Evolutionary conservation across 2,113 vertebrate species (phyloP).

Genomic region (Lonchura striata): DNA sequence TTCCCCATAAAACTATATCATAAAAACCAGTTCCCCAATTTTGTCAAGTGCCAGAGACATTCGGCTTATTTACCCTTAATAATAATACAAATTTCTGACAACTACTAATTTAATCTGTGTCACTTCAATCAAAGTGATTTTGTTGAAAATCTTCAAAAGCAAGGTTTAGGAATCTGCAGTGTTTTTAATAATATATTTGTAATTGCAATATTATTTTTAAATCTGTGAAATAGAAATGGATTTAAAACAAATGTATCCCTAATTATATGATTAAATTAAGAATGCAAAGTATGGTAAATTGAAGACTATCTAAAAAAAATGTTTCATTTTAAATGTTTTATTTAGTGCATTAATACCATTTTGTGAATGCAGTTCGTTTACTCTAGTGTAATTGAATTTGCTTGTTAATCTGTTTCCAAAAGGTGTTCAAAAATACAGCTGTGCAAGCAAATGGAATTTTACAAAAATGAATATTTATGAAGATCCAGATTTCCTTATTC

Average conservation of each 20-base stretch:
- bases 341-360: constrained; percentile 64
- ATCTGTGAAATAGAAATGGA: constrained; percentile 50
- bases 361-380: constrained; percentile 62
- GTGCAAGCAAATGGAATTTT: constrained; percentile 69
- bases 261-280: constrained; percentile 53
- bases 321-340: constrained; percentile 61
- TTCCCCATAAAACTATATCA: neutral
- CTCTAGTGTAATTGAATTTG: constrained; percentile 69
- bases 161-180: neutral
- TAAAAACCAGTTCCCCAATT: constrained; percentile 50
- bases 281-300: constrained; percentile 17
- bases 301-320: constrained; percentile 56
- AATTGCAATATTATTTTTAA: constrained; percentile 49
- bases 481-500: constrained; percentile 69
- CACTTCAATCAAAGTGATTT: constrained; percentile 66
- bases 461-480: constrained; percentile 76
- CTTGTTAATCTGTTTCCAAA: constrained; percentile 71
- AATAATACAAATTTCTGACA: constrained; percentile 62
- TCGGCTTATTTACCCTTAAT: constrained; percentile 67
- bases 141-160: constrained; percentile 42
- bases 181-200: constrained; percentile 40
- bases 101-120: constrained; percentile 59
- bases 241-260: constrained; percentile 31
- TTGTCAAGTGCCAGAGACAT: constrained; percentile 45
- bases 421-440: constrained; percentile 75